Evolutionary conservation across 2,888 invertebrate genomes (phyloP), one percentile per base, ranked within the genome.

Genomic region (Drosophila putrida): DNA sequence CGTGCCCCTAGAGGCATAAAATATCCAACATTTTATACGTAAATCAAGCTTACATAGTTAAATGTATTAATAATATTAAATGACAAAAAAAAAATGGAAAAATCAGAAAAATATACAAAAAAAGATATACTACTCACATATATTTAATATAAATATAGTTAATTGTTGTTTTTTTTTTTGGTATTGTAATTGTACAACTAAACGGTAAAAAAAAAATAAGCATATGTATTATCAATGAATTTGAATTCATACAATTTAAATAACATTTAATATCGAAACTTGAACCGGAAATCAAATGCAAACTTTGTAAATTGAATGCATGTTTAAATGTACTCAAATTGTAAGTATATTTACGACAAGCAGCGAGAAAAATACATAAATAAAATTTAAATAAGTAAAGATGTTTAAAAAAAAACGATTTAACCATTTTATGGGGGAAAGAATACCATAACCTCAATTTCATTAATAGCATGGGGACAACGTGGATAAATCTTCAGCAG

Each of bases 211-310:
- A 20, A 20, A 44, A 65, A 62, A 60, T 59, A 74, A 39, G 59
- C 80, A 84, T 82, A n/a, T n/a, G n/a, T n/a, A 84, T 84, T 84
- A 82, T 84, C 80, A 84, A 75, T 82, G 82, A 82, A 82, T 80
- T 82, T 44, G 41, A 82, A 84, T 82, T 82, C 85, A 84, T 71
- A 71, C 68, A 84, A 81, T 68, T 84, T 69, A 77, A 82, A 74
- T 70, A 78, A 79, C 50, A 82, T 84, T 84, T 77, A 69, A 77
- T 71, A 60, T 78, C 39, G 39, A 78, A 70, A 67, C 53, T 39
- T 27, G 31, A 58, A 62, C 43, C 9, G 39, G 59, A 64, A 61
- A 65, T 25, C 61, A 47, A 44, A 68, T 59, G 54, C 59, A 63
- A 79, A 82, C 80, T 82, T 85, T 82, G 82, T 80, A 83, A 83